Evolutionary conservation across 2,797 vertebrate species (phyloP).

Genomic region (Carcharodon carcharias): DNA sequence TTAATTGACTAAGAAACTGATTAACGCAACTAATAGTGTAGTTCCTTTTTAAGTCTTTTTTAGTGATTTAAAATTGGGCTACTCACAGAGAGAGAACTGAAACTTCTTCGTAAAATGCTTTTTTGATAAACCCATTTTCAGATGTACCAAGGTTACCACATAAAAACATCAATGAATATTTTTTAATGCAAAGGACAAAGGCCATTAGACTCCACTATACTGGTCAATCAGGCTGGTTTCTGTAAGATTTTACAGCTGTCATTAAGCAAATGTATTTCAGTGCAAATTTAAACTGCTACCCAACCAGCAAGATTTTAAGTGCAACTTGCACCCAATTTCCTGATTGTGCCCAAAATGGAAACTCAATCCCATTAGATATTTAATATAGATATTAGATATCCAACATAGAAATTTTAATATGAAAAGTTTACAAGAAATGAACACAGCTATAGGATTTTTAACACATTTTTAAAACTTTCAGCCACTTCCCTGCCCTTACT

Average conservation of each 20-base stretch:
- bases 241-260: background rate
- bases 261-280: background rate
- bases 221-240: background rate
- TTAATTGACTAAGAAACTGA: background rate
- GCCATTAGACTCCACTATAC: background rate
- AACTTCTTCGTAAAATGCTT: background rate
- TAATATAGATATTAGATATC: background rate
- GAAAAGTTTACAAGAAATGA: no score
- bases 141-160: background rate
- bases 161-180: background rate
- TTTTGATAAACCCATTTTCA: constrained; percentile 6
- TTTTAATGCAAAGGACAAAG: background rate
- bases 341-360: no score
- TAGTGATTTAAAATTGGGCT: background rate
- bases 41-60: background rate
- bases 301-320: no score
- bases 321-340: no score
- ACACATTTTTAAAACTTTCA: no score
- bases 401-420: background rate
- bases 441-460: no score
- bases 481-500: no score
- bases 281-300: no score
- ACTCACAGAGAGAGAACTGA: background rate
- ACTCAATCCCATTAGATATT: background rate
- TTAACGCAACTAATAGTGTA: background rate